Conservation (phyloP, 2,888 invertebrate species). For the Habroteleia sp. region DNA sequence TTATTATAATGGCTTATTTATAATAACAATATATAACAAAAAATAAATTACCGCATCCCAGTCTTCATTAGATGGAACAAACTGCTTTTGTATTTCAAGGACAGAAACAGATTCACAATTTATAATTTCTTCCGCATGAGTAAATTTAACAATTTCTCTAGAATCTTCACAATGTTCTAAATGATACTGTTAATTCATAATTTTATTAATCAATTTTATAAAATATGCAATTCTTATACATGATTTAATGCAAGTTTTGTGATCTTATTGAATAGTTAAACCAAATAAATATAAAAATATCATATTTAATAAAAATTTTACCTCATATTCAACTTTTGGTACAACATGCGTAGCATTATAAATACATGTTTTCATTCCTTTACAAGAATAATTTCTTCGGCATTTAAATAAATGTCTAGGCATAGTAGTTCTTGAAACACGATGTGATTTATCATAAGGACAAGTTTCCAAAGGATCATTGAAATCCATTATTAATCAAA, state of each 20-base stretch:
- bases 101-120: slow-evolving; percentile 9
- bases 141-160: slow-evolving; percentile 17
- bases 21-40: too few species aligned
- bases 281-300: background rate
- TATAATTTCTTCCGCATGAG: background rate
- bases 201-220: too few species aligned
- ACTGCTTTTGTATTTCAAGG: slow-evolving; percentile 20
- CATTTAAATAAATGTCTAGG: slow-evolving; percentile 69
- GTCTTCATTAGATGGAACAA: slow-evolving; percentile 36
- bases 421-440: slow-evolving; percentile 66
- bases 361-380: slow-evolving; percentile 66
- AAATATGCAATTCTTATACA: too few species aligned
- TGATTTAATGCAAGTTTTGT: too few species aligned
- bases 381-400: slow-evolving; percentile 59
- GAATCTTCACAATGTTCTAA: slow-evolving; percentile 37
- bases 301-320: slow-evolving; percentile 36
- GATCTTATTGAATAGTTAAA: too few species aligned
- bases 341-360: slow-evolving; percentile 69
- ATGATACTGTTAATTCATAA: too few species aligned
- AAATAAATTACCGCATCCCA: slow-evolving; percentile 43
- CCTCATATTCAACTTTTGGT: slow-evolving; percentile 64
- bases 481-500: slow-evolving; percentile 35
- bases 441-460: slow-evolving; percentile 69
- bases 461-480: slow-evolving; percentile 67
- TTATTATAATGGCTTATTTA: too few species aligned